Conservation (phyloP, 2,797 vertebrate species). For the Tachyglossus aculeatus region DNA sequence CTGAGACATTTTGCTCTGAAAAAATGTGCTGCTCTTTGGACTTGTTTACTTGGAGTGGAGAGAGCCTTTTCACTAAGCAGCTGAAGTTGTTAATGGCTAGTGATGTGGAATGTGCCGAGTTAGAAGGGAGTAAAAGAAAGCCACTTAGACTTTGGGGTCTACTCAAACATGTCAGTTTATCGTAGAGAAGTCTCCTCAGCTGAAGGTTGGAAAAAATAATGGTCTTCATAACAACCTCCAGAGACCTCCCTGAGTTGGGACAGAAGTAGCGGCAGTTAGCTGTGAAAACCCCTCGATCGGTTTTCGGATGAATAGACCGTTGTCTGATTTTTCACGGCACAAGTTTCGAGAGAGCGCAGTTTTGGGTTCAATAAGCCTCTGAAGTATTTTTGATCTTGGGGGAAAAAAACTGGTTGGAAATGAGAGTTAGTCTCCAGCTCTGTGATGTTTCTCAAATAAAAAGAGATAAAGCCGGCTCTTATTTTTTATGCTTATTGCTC, state of each 20-base stretch:
- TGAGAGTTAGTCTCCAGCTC: background rate
- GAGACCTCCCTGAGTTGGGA: too few relatives aligned
- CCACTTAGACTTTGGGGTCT: background rate
- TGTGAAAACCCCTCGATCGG: too few relatives aligned
- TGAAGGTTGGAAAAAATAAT: too few relatives aligned
- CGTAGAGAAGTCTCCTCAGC: too few relatives aligned
- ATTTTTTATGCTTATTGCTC: background rate
- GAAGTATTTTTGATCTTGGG: too few relatives aligned
- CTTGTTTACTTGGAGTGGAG: slow-evolving; percentile 63
- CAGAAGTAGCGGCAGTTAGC: too few relatives aligned
- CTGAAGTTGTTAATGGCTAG: slow-evolving; percentile 62
- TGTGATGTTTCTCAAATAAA: background rate
- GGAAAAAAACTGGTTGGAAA: slow-evolving; percentile 7
- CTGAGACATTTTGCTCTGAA: slow-evolving; percentile 77
- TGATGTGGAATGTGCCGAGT: slow-evolving; percentile 66
- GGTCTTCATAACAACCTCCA: too few relatives aligned
- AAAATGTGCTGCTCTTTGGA: slow-evolving; percentile 65
- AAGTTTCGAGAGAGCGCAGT: too few relatives aligned
- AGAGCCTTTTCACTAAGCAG: slow-evolving; percentile 52
- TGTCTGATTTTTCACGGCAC: too few relatives aligned
- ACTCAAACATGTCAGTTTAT: too few relatives aligned
- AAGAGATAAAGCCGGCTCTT: background rate
- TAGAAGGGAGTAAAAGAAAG: background rate
- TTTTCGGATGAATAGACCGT: too few relatives aligned
- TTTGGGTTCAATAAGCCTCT: too few relatives aligned